A percentile compares a stretch with the other conserved stretches of the same genome.
These are phyloP conservation scores for Lipophrys pholis DNA, from an alignment of 2,113 vertebrate genomes.

Conservation along the genomic window DNA sequence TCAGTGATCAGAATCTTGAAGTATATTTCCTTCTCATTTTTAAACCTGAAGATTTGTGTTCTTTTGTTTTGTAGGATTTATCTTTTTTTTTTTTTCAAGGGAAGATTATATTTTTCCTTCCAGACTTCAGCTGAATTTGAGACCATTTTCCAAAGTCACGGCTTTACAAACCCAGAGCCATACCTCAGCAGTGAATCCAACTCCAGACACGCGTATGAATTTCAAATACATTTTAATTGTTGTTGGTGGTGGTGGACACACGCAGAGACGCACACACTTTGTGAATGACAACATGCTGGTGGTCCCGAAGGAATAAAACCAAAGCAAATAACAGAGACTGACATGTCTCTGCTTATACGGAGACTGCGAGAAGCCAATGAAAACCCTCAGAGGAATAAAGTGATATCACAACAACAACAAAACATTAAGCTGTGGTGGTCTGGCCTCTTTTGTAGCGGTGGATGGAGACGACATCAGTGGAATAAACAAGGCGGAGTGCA, in stretches of 20 bases:
- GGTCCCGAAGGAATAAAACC: slow-evolving; percentile 1
- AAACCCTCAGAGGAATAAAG: slow-evolving; percentile 53
- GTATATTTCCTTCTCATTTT: background rate
- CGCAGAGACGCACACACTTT: slow-evolving; percentile 16
- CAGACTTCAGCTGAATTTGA: too few relatives aligned
- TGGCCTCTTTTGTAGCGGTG: slow-evolving; percentile 40
- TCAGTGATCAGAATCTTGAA: too few relatives aligned
- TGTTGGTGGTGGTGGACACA: slow-evolving; percentile 9
- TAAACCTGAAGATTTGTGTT: background rate
- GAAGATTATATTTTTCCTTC: too few relatives aligned
- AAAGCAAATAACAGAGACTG: slow-evolving; percentile 43
- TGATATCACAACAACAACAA: slow-evolving; percentile 47
- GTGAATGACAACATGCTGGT: slow-evolving; percentile 19
- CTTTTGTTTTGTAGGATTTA: background rate
- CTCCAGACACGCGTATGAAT: background rate
- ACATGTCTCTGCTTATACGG: slow-evolving; percentile 31
- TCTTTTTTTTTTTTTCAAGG: too few relatives aligned
- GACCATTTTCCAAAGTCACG: slow-evolving; percentile 3
- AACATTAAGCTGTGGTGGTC: slow-evolving; percentile 50
- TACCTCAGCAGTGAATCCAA: background rate
- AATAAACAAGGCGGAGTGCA: slow-evolving; percentile 61
- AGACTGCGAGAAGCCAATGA: slow-evolving; percentile 22
- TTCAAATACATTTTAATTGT: slow-evolving; percentile 26
- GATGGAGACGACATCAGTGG: slow-evolving; percentile 52
- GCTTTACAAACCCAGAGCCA: slow-evolving; percentile 27